A percentile compares a stretch with the other conserved stretches of the same genome.
phyloP scores from a whole-genome alignment of 2,797 vertebrate genomes.

The Manis crassicaudata region DNA sequence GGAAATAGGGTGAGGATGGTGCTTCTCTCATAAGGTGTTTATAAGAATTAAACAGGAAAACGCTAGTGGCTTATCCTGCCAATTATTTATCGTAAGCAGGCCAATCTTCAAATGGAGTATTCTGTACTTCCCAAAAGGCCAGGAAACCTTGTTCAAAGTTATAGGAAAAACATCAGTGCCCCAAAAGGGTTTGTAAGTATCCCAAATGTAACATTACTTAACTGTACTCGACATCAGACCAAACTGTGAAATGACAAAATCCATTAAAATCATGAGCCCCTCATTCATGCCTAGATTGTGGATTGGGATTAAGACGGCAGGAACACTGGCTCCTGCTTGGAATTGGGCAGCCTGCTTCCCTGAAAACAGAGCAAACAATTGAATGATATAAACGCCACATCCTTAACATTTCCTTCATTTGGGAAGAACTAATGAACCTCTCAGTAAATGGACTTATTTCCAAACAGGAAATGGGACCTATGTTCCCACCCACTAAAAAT shows the following conservation, averaged over 20 bases:
- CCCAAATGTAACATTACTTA: neutral
- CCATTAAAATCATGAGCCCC: neutral
- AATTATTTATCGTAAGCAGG: neutral
- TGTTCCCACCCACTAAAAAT: neutral
- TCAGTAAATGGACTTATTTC: neutral
- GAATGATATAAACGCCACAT: neutral
- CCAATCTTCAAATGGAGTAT: neutral
- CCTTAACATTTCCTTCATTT: constrained; percentile 36
- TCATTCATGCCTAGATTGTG: neutral
- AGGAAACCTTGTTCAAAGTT: neutral
- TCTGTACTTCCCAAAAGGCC: neutral
- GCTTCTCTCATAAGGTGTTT: neutral
- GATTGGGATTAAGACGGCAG: constrained; percentile 39
- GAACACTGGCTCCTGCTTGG: neutral
- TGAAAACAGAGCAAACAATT: constrained; percentile 8
- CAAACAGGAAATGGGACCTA: neutral
- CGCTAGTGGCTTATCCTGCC: neutral
- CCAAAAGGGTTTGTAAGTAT: neutral
- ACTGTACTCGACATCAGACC: neutral
- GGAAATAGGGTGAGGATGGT: neutral
- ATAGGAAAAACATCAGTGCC: neutral
- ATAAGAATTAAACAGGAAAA: neutral
- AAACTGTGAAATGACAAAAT: neutral
- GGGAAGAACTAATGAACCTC: neutral
- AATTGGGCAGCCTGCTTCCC: constrained; percentile 21